Percentiles rank a stretch among this genome's conserved stretches.
These are phyloP conservation scores for Chironomus tepperi DNA, from an alignment of 1,140 invertebrate genomes.

Conservation along the genomic window DNA sequence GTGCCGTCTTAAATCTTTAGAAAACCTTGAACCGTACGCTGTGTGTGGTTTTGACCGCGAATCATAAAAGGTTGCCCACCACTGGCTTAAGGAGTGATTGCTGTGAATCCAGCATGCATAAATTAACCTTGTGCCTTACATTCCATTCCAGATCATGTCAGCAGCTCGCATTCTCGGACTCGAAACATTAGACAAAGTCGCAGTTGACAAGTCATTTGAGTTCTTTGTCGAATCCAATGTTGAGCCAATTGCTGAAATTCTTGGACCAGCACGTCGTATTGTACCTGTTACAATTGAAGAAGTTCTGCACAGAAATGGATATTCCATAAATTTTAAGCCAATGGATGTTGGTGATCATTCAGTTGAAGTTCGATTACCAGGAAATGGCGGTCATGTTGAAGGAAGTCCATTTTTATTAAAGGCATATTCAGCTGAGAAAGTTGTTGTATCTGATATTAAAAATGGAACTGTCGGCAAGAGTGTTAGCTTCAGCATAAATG, in stretches of 20 bases:
- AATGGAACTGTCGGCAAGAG: conserved; percentile 84
- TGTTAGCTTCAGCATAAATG: conserved; percentile 86
- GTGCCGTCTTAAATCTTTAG: too few species aligned
- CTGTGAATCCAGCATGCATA: too few species aligned
- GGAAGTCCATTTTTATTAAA: conserved; percentile 93
- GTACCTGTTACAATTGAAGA: conserved; percentile 54
- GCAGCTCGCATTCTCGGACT: conserved; percentile 64
- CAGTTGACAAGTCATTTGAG: conserved; percentile 70
- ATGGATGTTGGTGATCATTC: conserved; percentile 88
- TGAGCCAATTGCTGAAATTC: conserved; percentile 65
- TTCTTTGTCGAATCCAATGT: conserved; percentile 77
- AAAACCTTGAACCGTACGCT: too few species aligned
- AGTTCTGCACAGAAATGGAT: conserved; percentile 42
- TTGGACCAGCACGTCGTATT: conserved; percentile 62
- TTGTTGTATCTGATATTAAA: conserved; percentile 76
- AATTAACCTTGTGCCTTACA: too few species aligned
- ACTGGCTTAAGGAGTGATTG: too few species aligned
- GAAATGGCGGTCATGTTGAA: conserved; percentile 67
- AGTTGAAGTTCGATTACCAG: conserved; percentile 68
- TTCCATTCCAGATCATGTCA: conserved; percentile 46
- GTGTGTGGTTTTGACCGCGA: too few species aligned
- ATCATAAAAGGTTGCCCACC: too few species aligned
- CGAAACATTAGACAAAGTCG: conserved; percentile 85
- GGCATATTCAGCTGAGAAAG: conserved; percentile 86
- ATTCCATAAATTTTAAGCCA: conserved; percentile 71